Evolutionary conservation across 2,888 invertebrate genomes (phyloP), one percentile per base, ranked within the genome.

Genomic region (Catotricha subobsoleta): DNA sequence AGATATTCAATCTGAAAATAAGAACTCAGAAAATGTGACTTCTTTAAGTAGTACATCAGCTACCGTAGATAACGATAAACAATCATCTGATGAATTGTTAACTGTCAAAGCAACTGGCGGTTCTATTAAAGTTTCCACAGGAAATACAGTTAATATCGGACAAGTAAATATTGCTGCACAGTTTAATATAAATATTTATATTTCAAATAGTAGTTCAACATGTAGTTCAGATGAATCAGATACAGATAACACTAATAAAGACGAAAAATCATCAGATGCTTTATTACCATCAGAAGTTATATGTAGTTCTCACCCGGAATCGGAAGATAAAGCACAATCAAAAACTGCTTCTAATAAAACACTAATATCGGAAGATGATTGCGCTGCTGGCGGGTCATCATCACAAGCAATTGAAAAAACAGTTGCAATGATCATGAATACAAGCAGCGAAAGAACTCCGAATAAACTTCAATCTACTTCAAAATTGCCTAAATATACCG

Each of bases 91-190:
- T n/a, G n/a, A n/a, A n/a, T n/a, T n/a, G n/a, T n/a, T 35, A 7
- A 13, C 23, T 4, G 13, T 35, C 2, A 35, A 35, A 35, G 25
- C 21, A 36, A 20, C 21, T 10, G 33, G 33, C 15, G 25, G 8
- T 15, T 36, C 25, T 15, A 15, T 36, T 10, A 36, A 9, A 21
- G 23, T 36, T 15, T 23, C 21, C 10, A 25, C 36, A 8, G 16
- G 9, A 8, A 36, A 36, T 25, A n/a, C n/a, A n/a, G n/a, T n/a
- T n/a, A 23, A 23, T 23, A 23, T 23, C 9, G 39, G 39, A 3
- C 28, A 39, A 50, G 54, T 60, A 9, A 61, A 58, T 46, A 60
- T 62, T 30, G 58, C 61, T 1, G 59, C 62, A 1, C 62, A 56
- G 46, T 57, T 62, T 12, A 59, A 59, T 44, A 62, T 62, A 15